Conservation (phyloP, 1,140 invertebrate genomes). For the Sarcophaga bullata region DNA sequence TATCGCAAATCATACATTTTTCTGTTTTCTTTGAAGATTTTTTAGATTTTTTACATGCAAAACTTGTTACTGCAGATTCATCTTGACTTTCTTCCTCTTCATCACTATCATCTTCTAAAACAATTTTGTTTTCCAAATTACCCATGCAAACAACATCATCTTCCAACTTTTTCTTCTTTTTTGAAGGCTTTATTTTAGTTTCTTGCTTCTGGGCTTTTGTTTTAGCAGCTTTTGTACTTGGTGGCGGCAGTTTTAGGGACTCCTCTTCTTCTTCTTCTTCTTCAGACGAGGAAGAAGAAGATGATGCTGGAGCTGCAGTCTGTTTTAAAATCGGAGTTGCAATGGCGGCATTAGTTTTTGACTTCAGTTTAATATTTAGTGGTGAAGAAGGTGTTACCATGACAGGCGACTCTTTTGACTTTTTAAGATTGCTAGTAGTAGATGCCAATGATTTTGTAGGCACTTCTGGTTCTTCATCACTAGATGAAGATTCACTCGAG, state of each 20-base stretch:
- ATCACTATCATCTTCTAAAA: slow-evolving; percentile 50
- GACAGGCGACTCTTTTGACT: neutral
- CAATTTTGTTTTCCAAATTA: slow-evolving; percentile 49
- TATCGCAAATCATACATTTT: slow-evolving; percentile 38
- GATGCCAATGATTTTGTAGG: neutral
- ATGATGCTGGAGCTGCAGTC: neutral
- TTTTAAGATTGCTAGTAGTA: neutral
- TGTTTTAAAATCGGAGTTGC: neutral
- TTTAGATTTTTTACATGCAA: slow-evolving; percentile 6
- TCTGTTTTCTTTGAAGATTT: neutral
- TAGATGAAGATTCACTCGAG: neutral
- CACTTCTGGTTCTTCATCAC: neutral
- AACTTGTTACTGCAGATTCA: neutral
- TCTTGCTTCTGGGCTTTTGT: neutral
- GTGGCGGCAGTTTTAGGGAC: neutral
- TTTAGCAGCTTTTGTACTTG: neutral
- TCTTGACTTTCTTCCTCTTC: slow-evolving; percentile 29
- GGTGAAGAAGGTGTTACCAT: neutral
- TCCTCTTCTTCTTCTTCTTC: slow-evolving; percentile 12
- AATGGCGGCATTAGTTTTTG: neutral
- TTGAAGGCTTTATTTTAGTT: slow-evolving; percentile 42
- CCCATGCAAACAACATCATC: slow-evolving; percentile 60
- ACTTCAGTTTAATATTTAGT: slow-evolving; percentile 1
- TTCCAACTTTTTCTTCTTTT: slow-evolving; percentile 45
- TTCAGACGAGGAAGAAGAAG: slow-evolving; percentile 39